Base-by-base conservation (phyloP, 2,113 vertebrate species). In the Gnathonemus longibarbis region DNA sequence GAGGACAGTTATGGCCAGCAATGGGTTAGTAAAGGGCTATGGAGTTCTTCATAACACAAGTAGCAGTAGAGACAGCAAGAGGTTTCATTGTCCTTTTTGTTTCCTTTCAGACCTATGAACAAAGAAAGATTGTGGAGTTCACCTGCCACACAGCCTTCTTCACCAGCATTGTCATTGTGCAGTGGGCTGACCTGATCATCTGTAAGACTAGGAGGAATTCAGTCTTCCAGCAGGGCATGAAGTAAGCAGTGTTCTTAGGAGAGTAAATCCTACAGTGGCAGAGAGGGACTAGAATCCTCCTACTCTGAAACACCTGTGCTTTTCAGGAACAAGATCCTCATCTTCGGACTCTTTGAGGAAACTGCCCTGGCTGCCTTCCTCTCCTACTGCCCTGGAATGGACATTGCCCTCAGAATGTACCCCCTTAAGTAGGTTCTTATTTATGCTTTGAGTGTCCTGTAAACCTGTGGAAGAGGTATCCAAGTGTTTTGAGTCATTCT, bases 141-240 rank as follows among this genome's bases (percentile, higher is more conserved):
- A 99, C 98, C 0, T 99, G 98, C 94, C 98, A 99, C 95, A 99
- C 98, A 0, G 97, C 98, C 0, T 99, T 98, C 94, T 99, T 99
- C 0, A 96, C 91, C 95, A 98, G 98, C 94, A 98, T 98, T 5
- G 98, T 98, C 83, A 95, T 98, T 0, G 98, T 98, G 49, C 98
- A 98, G 89, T 98, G 98, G 98, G 97, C 98, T 0, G 97, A 98
- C 93, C 94, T 98, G 91, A 98, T 98, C 95, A 96, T 98, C 95
- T 98, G 98, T 91, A 98, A 98, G 95, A 98, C 98, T 89, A 96
- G 98, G 4, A 96, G 97, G 92, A 98, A 98, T 94, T 98, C 98
- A 0, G 97, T 98, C 91, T 98, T 98, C 96, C 98, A 98, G 90
- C 98, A 98, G 94, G 98, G 98, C 93, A 98, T 98, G 97, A 98